Percentiles rank a stretch among this genome's conserved stretches.
Evolutionary conservation across 2,888 invertebrate genomes (phyloP).

Genomic region (Macaria liturata): DNA sequence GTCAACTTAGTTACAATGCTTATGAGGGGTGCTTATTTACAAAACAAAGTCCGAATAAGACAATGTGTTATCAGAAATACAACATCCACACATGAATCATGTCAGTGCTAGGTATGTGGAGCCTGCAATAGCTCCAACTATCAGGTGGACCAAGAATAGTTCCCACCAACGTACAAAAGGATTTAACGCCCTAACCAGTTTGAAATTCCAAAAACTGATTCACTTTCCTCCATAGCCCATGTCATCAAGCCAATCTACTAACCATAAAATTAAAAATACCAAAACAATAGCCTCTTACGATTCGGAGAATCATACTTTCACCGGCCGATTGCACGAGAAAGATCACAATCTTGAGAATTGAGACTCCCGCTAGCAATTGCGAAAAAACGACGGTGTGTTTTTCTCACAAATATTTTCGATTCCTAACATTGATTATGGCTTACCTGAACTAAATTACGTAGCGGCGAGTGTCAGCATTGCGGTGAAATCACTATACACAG

Average conservation of each 20-base stretch:
- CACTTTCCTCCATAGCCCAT: conserved; percentile 15
- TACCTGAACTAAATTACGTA: conserved; percentile 55
- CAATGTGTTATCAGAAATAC: no score
- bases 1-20: no score
- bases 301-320: conserved; percentile 49
- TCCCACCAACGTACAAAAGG: no score
- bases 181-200: no score
- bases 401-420: conserved; percentile 21
- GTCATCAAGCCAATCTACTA: conserved; percentile 28
- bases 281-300: conserved; percentile 46
- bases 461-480: conserved; percentile 48
- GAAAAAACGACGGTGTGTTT: conserved; percentile 28
- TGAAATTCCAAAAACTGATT: no score
- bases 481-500: conserved; percentile 55
- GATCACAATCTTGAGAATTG: conserved; percentile 44
- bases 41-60: no score
- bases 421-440: conserved; percentile 46
- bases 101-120: no score
- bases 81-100: no score
- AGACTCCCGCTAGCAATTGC: conserved; percentile 27
- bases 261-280: conserved; percentile 37
- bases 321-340: conserved; percentile 31
- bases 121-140: no score
- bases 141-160: no score
- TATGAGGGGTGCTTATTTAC: no score